Conservation (phyloP, 2,113 vertebrate species). For the Heterocephalus glaber region DNA sequence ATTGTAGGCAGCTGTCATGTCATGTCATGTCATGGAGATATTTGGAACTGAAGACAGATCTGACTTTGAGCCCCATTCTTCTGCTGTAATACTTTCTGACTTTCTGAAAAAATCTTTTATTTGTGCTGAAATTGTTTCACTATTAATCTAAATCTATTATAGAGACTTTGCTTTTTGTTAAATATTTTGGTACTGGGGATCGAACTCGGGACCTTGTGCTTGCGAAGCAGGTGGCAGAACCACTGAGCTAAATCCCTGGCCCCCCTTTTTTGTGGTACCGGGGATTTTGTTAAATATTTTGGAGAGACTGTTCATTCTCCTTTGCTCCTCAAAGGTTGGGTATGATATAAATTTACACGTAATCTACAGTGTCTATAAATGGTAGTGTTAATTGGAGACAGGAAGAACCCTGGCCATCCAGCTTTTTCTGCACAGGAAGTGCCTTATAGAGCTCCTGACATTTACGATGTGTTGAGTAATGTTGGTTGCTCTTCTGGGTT, state of each 20-base stretch:
- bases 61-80: background rate
- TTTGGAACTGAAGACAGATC: slow-evolving; percentile 13
- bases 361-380: background rate
- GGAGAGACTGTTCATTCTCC: background rate
- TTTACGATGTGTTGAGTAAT: slow-evolving; percentile 30
- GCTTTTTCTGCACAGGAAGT: background rate
- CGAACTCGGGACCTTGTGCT: no score
- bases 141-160: background rate
- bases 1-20: background rate
- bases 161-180: slow-evolving; percentile 11
- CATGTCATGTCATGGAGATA: background rate
- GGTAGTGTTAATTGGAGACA: background rate
- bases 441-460: background rate
- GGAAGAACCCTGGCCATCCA: background rate
- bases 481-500: slow-evolving; percentile 16
- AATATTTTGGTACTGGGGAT: background rate
- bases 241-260: no score
- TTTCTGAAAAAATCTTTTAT: background rate
- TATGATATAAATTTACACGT: background rate
- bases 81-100: slow-evolving; percentile 16
- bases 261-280: no score
- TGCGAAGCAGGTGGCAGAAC: no score
- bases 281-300: background rate
- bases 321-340: background rate
- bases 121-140: background rate